Evolutionary conservation across 37 sponge, comb jelly and placozoan genomes (phyloP), one percentile per base, ranked within the genome.

Genomic region (Chondrilla cf. caribensis): DNA sequence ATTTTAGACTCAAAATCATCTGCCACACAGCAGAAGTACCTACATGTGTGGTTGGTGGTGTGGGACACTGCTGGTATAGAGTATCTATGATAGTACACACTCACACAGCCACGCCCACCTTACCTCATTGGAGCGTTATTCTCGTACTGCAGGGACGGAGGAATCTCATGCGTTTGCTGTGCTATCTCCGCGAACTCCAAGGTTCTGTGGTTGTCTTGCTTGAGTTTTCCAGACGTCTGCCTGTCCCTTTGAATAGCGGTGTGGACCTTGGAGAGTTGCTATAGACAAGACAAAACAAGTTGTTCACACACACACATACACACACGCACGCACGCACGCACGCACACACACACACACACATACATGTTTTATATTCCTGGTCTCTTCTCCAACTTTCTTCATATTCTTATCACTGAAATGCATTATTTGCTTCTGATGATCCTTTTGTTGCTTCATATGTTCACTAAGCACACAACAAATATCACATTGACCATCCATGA

Each of bases 71-170:
- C n/a, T n/a, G n/a, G n/a, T n/a, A n/a, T n/a, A n/a, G n/a, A n/a
- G n/a, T n/a, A n/a, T n/a, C n/a, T n/a, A n/a, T n/a, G n/a, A n/a
- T n/a, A 2, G 25, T 59, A 2, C 60, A n/a, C 60, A 35, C 37
- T 7, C 70, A 29, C 70, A 68, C 37, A 68, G 70, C 37, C 37
- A 2, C 37, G 2, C 37, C 33, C n/a, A n/a, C n/a, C 89, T 51
- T 73, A 94, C 94, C 75, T 54, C 4, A 71, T 82, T 14, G 94
- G 94, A 22, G 91, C 86, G 17, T 60, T 81, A 67, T 90, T 81
- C 81, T 90, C 94, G 68, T 90, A 82, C 64, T 94, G 94, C 3
- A 94, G 83, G 0, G 87, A 67, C 17, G 91, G 78, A 32, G 94
- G 94, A 22, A 86, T 42, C 24, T 90, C 94, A 17, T 71, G 64